phyloP scores from a whole-genome alignment of 2,113 vertebrate species.

The Microtus pennsylvanicus region DNA sequence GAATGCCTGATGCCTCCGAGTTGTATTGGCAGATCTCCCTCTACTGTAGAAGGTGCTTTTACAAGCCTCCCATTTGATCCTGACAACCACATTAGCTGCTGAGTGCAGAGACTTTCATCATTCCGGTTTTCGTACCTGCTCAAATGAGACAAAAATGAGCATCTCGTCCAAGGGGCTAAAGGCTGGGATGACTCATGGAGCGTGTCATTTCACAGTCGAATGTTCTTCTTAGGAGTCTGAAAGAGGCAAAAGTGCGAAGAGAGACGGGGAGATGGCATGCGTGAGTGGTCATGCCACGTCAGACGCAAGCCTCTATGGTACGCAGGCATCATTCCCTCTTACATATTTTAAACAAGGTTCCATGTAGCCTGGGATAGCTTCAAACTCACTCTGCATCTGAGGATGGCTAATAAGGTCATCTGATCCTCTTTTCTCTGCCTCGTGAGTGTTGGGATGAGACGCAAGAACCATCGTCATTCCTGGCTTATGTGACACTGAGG shows the following conservation, averaged over 20 bases:
- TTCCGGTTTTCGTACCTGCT: neutral
- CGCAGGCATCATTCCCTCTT: neutral
- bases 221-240: neutral
- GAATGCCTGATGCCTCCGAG: neutral
- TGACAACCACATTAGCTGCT: neutral
- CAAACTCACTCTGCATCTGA: neutral
- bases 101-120: neutral
- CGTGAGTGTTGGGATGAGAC: neutral
- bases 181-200: neutral
- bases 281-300: rapidly evolving
- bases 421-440: neutral
- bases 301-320: rapidly evolving
- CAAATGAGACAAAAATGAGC: neutral
- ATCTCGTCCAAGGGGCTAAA: neutral
- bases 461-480: neutral
- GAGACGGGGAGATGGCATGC: neutral
- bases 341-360: neutral
- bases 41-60: neutral
- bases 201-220: neutral
- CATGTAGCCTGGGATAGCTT: neutral
- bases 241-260: neutral
- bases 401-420: neutral
- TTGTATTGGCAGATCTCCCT: neutral
- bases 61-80: neutral
- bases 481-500: neutral